Base-by-base conservation (phyloP, 37 sponge, comb jelly and placozoan genomes). In the Halisarca cf. caerulea region DNA sequence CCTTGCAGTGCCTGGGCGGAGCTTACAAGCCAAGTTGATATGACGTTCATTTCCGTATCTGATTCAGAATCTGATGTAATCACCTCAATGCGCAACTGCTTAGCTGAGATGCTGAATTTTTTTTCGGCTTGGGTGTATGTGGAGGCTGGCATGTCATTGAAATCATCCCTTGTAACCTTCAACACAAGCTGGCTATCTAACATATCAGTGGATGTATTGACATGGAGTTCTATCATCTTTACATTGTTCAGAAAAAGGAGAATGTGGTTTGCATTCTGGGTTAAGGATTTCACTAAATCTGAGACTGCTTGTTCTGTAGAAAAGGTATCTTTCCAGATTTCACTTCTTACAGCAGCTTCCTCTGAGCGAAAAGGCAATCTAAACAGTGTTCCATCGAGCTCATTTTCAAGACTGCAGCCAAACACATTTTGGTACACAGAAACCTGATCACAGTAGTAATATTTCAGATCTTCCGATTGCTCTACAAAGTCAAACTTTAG, bases 371-470 rank as follows among this genome's bases (percentile, higher is more conserved):
- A 78, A 9, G 95, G 95, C 55, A 95, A 84, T 8, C 95, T 70
- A 39, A 95, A 95, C 14, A 95, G 55, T 0, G 95, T 95, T n/a
- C 95, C 92, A 47, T 68, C 20, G 62, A 66, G 91, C 1, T 83
- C 85, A 0, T 82, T 74, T 0, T n/a, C 40, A 30, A 91, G 25
- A 40, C 87, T 37, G 77, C 91, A 95, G 4, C 86, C 95, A 82
- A 91, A 95, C 7, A 95, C 34, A 15, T 80, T 83, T 18, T 87
- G 32, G 75, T 84, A 95, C 18, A 89, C 84, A 2, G 36, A 1
- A 55, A 95, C 87, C 83, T 95, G 95, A 27, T 89, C 90, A 40
- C 51, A 23, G 72, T 81, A 71, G 40, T 21, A 89, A 21, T 80
- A 35, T 20, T 32, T 20, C 6, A 74, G 3, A 43, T 74, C 77